Evolutionary conservation across 2,888 invertebrate species (phyloP), one percentile per base, ranked within the genome.

Genomic region (Meliscaeva auricollis): DNA sequence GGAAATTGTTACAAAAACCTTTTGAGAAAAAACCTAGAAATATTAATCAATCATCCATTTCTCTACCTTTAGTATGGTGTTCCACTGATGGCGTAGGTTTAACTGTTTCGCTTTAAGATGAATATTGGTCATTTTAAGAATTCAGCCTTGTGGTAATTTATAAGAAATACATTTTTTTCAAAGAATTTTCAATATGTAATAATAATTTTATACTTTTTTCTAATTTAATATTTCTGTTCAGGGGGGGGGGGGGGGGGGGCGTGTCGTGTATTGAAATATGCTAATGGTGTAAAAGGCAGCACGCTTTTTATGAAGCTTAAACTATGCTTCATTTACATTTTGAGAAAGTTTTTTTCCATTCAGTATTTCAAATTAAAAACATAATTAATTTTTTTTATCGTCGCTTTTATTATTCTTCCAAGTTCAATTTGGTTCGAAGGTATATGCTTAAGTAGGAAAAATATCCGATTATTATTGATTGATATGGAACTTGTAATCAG

Each of bases 1-100:
- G 20, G 46, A 32, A 75, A 74, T 73, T 69, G 68, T 56, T 73
- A 62, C 66, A 77, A 54, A 35, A 70, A 35, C 66, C 56, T 69
- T 48, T 32, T 17, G 20, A 17, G 26, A 60, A 70, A 74, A 50
- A 46, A 58, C 41, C n/a, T 30, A 56, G 11, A 32, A 70, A 78
- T 58, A 75, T 72, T 79, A 79, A 84, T 84, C 84, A 84, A 84
- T 84, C 84, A 84, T 84, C 75, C 41, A 58, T 35, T 58, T 64
- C 46, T 64, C n/a, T 66, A 35, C 66, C 50, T 35, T 35, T 60
- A 41, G 70, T 60, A 74, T 50, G 52, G 11, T 26, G 26, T 20
- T 41, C n/a, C 58, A n/a, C 15, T 30, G 17, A 17, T 11, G 46
- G 15, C 38, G 9, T 3, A 38, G 9, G 26, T 26, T 26, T n/a